A percentile compares a stretch with the other conserved stretches of the same genome.
These are phyloP conservation scores for Phallusia fumigata DNA, from an alignment of 23 tunicate species.

Conservation along the genomic window DNA sequence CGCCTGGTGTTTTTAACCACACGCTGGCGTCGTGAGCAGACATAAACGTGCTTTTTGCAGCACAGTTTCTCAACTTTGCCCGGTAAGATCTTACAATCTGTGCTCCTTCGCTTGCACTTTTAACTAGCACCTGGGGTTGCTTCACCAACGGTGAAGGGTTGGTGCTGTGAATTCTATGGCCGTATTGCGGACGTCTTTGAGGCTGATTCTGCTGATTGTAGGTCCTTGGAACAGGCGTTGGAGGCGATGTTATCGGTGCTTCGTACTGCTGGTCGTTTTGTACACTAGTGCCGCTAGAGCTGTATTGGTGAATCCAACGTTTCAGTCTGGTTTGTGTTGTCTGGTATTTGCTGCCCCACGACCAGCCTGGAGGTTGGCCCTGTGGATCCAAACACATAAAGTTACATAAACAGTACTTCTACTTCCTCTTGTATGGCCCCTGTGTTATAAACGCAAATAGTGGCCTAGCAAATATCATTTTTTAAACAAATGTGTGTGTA, in stretches of 20 bases:
- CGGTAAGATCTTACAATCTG: slow-evolving; percentile 23
- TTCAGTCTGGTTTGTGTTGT: slow-evolving; percentile 1
- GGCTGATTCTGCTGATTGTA: slow-evolving; percentile 12
- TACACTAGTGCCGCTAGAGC: not conserved
- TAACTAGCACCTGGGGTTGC: not conserved
- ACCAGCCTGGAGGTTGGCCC: slow-evolving; percentile 87
- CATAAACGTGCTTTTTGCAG: slow-evolving; percentile 7
- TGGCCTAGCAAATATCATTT: too few species aligned
- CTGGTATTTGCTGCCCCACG: slow-evolving; percentile 61
- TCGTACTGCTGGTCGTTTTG: not conserved
- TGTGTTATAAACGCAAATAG: too few species aligned
- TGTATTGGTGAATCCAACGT: slow-evolving; percentile 23
- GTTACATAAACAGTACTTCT: too few species aligned
- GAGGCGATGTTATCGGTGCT: not conserved
- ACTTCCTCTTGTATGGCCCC: too few species aligned
- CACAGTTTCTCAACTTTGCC: slow-evolving; percentile 28
- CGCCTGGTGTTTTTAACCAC: slow-evolving; percentile 88
- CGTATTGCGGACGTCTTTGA: not conserved
- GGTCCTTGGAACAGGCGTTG: not conserved
- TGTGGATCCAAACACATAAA: not conserved
- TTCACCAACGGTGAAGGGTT: not conserved
- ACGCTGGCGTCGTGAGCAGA: slow-evolving; percentile 83
- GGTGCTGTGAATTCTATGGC: slow-evolving; percentile 4
- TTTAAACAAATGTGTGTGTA: not conserved
- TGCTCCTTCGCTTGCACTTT: slow-evolving; percentile 29